These are phyloP conservation scores for Zalophus californianus DNA, from an alignment of 2,797 vertebrate species.

Conservation along the genomic window DNA sequence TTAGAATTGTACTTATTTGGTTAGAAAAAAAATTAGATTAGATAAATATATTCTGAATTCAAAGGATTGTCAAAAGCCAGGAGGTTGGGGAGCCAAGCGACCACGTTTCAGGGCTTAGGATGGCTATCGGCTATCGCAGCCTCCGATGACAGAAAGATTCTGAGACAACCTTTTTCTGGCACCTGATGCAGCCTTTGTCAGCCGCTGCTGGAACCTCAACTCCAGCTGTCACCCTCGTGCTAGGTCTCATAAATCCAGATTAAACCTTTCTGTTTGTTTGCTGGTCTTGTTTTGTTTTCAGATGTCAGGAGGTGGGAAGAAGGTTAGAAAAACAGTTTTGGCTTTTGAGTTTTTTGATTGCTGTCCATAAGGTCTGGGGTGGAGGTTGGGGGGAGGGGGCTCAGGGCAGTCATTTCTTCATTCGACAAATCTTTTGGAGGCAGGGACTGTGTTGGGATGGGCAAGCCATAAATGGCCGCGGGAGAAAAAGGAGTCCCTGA, in stretches of 20 bases:
- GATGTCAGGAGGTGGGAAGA: constrained; percentile 4
- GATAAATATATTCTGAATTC: constrained; percentile 30
- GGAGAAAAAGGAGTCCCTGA: neutral
- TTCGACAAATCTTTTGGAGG: constrained; percentile 12
- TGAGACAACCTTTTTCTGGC: constrained; percentile 28
- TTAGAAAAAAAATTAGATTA: constrained; percentile 42
- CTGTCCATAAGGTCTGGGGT: neutral
- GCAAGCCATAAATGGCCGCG: neutral
- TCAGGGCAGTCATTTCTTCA: neutral
- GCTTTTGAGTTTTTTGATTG: neutral
- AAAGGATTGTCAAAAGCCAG: constrained; percentile 28
- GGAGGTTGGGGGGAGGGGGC: neutral
- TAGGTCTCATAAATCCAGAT: constrained; percentile 71
- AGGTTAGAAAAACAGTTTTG: constrained; percentile 23
- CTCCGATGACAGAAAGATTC: neutral
- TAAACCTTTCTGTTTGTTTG: constrained; percentile 59
- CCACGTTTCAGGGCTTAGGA: constrained; percentile 20
- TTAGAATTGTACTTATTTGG: constrained; percentile 35
- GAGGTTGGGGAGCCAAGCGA: neutral
- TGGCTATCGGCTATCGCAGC: fast-evolving
- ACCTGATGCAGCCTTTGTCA: constrained; percentile 40
- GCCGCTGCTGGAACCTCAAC: neutral
- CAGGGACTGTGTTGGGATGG: neutral
- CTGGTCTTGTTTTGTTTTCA: constrained; percentile 46
- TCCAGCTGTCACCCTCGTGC: constrained; percentile 60